These are phyloP conservation scores for Oopsacas minuta DNA, from an alignment of 37 sponge, comb jelly and placozoan species.

Conservation along the genomic window DNA sequence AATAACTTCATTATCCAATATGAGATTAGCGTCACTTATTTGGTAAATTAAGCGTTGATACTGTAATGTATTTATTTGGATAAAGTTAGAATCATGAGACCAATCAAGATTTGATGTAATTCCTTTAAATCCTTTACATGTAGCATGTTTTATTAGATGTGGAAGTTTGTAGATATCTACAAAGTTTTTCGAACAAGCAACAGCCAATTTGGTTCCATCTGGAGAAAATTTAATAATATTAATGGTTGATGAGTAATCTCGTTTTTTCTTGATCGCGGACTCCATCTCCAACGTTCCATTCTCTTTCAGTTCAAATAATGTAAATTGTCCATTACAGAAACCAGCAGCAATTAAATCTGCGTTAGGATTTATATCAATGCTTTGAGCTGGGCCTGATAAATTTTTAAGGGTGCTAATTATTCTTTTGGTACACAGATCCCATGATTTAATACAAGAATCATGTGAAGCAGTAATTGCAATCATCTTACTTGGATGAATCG, in stretches of 20 bases:
- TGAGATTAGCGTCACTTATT: constrained; percentile 42
- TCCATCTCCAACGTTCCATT: background rate
- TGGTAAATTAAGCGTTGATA: constrained; percentile 68
- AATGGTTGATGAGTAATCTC: constrained; percentile 20
- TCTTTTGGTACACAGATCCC: constrained; percentile 60
- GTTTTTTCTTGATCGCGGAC: background rate
- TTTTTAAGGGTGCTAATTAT: background rate
- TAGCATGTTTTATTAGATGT: constrained; percentile 42
- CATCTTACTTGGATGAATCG: constrained; percentile 44
- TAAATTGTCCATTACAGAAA: constrained; percentile 64
- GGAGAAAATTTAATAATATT: constrained; percentile 94
- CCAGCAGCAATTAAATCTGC: constrained; percentile 61
- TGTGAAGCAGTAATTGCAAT: constrained; percentile 67
- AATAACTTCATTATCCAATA: background rate
- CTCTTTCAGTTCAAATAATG: constrained; percentile 23
- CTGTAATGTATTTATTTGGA: constrained; percentile 76
- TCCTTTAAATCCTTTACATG: constrained; percentile 67
- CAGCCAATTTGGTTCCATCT: constrained; percentile 68
- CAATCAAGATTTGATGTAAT: constrained; percentile 93
- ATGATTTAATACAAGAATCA: constrained; percentile 63
- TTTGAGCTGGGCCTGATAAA: constrained; percentile 25
- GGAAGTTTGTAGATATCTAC: constrained; percentile 69
- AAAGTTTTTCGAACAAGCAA: constrained; percentile 87
- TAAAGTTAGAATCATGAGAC: constrained; percentile 65
- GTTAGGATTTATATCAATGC: constrained; percentile 54